Percentiles rank a stretch among this genome's conserved stretches.
Conservation (phyloP, 2,888 invertebrate genomes). For the Eilema depressum region DNA sequence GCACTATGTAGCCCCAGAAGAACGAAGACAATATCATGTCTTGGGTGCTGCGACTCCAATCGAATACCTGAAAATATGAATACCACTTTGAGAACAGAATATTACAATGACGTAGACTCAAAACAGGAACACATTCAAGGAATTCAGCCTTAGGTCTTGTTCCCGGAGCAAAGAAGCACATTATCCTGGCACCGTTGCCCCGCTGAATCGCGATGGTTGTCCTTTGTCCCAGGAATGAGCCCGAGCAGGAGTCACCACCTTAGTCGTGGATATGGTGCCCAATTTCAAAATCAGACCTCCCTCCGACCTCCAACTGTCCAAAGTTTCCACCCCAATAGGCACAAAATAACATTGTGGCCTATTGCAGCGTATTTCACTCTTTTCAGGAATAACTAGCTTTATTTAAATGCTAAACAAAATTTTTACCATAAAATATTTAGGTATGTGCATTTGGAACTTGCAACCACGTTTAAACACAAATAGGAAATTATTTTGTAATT, state of each 20-base stretch:
- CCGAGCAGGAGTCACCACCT: neutral
- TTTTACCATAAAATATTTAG: too few relatives aligned
- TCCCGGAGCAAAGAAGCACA: neutral
- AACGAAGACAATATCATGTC: constrained; percentile 91
- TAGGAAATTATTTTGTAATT: neutral
- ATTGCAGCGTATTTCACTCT: too few relatives aligned
- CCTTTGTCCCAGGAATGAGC: neutral
- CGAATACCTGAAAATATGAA: constrained; percentile 72
- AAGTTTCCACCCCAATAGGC: neutral
- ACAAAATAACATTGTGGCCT: neutral
- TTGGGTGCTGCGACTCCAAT: constrained; percentile 87
- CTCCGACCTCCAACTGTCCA: neutral
- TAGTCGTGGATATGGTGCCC: neutral
- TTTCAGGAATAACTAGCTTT: neutral
- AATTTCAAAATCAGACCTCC: neutral
- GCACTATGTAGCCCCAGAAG: constrained; percentile 93
- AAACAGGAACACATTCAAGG: too few relatives aligned
- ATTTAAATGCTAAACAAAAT: neutral
- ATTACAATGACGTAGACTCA: too few relatives aligned
- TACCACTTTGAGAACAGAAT: neutral
- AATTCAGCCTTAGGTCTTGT: neutral
- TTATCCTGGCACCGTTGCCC: too few relatives aligned
- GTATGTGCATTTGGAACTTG: neutral
- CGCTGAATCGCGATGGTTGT: too few relatives aligned
- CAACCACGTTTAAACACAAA: neutral